Percentiles rank a stretch among this genome's conserved stretches.
Conservation (phyloP, 23 tunicate species). For the Oikopleura vanhoeffeni region DNA sequence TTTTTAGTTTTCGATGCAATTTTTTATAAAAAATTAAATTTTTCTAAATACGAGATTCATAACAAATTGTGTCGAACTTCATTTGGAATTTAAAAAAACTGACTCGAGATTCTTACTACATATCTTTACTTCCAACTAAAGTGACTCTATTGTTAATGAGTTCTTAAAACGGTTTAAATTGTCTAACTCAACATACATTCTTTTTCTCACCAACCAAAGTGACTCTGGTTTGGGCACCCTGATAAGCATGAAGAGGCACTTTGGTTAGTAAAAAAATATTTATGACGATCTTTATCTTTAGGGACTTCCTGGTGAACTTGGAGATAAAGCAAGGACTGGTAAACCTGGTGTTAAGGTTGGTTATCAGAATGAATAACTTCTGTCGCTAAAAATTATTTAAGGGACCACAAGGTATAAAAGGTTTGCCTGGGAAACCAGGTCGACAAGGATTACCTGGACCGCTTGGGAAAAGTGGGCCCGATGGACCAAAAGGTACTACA, state of each 20-base stretch:
- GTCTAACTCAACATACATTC: neutral
- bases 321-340: neutral
- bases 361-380: too few relatives aligned
- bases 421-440: neutral
- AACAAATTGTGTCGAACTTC: too few relatives aligned
- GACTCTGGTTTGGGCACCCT: neutral
- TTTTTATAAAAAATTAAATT: too few relatives aligned
- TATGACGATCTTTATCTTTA: too few relatives aligned
- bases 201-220: neutral
- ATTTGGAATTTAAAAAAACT: too few relatives aligned
- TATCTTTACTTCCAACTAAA: too few relatives aligned
- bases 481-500: neutral
- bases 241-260: neutral
- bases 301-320: neutral
- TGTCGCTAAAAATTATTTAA: neutral
- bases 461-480: neutral
- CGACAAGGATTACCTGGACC: neutral
- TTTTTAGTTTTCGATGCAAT: too few relatives aligned
- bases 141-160: too few relatives aligned
- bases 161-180: neutral
- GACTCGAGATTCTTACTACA: too few relatives aligned
- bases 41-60: too few relatives aligned
- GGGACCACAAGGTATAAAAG: neutral
- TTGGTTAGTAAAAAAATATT: neutral
- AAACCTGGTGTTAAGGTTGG: neutral